Evolutionary conservation across 2,113 vertebrate species (phyloP).

Genomic region (Phoxinus phoxinus): DNA sequence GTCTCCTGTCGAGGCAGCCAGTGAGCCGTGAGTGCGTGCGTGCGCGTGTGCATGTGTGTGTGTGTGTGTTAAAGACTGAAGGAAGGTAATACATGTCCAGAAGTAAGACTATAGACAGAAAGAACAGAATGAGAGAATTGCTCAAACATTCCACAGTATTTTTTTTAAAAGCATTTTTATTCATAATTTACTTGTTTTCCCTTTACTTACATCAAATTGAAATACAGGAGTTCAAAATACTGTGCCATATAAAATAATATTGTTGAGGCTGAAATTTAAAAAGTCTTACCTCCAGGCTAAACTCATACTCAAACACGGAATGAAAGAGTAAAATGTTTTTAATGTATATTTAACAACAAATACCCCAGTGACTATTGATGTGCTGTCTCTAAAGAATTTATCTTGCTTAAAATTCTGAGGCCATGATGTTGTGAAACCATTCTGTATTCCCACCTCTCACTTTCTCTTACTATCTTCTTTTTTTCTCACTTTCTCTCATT

Average conservation of each 20-base stretch:
- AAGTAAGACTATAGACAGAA: background rate
- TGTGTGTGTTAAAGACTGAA: background rate
- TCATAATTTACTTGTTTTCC: slow-evolving; percentile 68
- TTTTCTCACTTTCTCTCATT: slow-evolving; percentile 58
- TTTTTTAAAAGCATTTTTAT: slow-evolving; percentile 63
- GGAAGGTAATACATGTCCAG: background rate
- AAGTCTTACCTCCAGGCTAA: slow-evolving; percentile 94
- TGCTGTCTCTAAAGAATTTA: slow-evolving; percentile 86
- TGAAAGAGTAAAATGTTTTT: slow-evolving; percentile 99
- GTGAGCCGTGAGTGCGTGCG: no score
- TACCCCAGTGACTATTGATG: slow-evolving; percentile 94
- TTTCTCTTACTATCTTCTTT: slow-evolving; percentile 36
- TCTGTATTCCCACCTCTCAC: slow-evolving; percentile 45
- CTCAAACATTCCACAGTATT: slow-evolving; percentile 50
- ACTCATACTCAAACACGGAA: slow-evolving; percentile 87
- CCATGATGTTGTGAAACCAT: slow-evolving; percentile 69
- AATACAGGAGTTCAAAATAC: slow-evolving; percentile 70
- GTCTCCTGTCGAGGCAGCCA: no score
- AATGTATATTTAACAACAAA: slow-evolving; percentile 99
- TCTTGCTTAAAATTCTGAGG: slow-evolving; percentile 74
- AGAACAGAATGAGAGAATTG: slow-evolving; percentile 25
- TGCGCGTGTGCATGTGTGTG: no score
- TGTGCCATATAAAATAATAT: slow-evolving; percentile 80
- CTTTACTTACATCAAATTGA: slow-evolving; percentile 75
- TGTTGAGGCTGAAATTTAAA: slow-evolving; percentile 86